These are phyloP conservation scores for Pemphredon lugubris DNA, from an alignment of 2,888 invertebrate species.

Conservation along the genomic window DNA sequence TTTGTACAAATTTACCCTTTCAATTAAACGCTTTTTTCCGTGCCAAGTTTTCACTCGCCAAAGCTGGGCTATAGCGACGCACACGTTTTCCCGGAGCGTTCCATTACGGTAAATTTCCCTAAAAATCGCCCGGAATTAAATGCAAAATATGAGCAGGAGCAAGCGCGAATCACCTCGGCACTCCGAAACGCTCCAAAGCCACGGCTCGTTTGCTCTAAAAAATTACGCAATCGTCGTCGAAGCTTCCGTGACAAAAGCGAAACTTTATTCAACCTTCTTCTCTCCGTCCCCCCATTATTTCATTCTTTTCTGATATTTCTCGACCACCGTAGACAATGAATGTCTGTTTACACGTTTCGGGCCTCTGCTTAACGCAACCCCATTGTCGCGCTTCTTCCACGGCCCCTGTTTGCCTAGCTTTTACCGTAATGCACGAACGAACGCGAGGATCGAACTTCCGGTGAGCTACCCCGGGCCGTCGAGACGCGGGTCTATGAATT, in stretches of 20 bases:
- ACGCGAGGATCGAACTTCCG: slow-evolving; percentile 12
- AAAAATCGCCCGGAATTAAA: slow-evolving; percentile 10
- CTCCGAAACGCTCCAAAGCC: slow-evolving; percentile 18
- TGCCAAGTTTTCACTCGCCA: neutral
- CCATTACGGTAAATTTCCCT: neutral
- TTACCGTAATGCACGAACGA: slow-evolving; percentile 53
- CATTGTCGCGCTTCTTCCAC: slow-evolving; percentile 15
- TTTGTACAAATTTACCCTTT: neutral
- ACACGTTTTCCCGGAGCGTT: neutral
- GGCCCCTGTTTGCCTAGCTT: slow-evolving; percentile 58
- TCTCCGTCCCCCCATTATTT: slow-evolving; percentile 2
- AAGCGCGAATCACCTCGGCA: neutral
- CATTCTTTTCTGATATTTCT: slow-evolving; percentile 11
- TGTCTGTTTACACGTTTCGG: slow-evolving; percentile 22
- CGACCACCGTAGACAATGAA: slow-evolving; percentile 20
- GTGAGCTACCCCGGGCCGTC: slow-evolving; percentile 6
- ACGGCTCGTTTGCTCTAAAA: slow-evolving; percentile 31
- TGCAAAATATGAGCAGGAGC: slow-evolving; percentile 8
- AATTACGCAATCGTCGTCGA: slow-evolving; percentile 27
- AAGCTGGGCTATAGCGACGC: neutral
- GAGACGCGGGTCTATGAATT: neutral
- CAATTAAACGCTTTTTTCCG: neutral
- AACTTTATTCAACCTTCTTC: neutral
- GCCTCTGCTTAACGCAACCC: slow-evolving; percentile 18
- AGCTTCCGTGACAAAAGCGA: slow-evolving; percentile 17